Evolutionary conservation across 2,888 invertebrate genomes (phyloP).

Genomic region (Agrotis puta): DNA sequence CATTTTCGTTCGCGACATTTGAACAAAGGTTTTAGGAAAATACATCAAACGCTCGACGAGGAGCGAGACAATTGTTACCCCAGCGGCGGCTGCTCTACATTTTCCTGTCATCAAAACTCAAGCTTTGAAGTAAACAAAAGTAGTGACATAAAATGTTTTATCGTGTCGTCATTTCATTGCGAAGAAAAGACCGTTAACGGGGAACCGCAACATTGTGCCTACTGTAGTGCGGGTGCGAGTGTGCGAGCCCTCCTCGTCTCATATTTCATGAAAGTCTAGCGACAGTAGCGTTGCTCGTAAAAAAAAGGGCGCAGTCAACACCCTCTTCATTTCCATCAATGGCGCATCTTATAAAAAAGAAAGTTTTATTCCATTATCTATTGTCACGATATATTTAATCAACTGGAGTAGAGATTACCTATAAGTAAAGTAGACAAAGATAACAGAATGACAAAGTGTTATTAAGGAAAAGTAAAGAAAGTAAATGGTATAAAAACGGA

Average conservation of each 20-base stretch:
- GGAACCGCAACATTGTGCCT: conserved; percentile 71
- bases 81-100: conserved; percentile 68
- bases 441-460: not conserved
- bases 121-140: conserved; percentile 84
- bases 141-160: conserved; percentile 86
- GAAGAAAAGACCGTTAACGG: conserved; percentile 68
- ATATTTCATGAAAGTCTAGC: conserved; percentile 83
- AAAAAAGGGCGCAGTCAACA: conserved; percentile 79
- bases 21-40: conserved; percentile 70
- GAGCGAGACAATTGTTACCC: conserved; percentile 72
- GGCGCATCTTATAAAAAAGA: conserved; percentile 67
- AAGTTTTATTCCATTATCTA: conserved; percentile 41
- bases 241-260: conserved; percentile 75
- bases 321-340: conserved; percentile 76
- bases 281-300: conserved; percentile 79
- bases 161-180: conserved; percentile 73
- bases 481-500: not conserved
- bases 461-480: not conserved
- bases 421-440: conserved; percentile 29
- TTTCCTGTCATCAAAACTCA: conserved; percentile 74
- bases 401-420: conserved; percentile 39
- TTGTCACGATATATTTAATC: conserved; percentile 50
- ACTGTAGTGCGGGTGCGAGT: conserved; percentile 43
- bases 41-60: conserved; percentile 70
- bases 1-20: conserved; percentile 68